Evolutionary conservation across 1,140 invertebrate species (phyloP), one percentile per base, ranked within the genome.

Genomic region (Daktulosphaira vitifoliae): DNA sequence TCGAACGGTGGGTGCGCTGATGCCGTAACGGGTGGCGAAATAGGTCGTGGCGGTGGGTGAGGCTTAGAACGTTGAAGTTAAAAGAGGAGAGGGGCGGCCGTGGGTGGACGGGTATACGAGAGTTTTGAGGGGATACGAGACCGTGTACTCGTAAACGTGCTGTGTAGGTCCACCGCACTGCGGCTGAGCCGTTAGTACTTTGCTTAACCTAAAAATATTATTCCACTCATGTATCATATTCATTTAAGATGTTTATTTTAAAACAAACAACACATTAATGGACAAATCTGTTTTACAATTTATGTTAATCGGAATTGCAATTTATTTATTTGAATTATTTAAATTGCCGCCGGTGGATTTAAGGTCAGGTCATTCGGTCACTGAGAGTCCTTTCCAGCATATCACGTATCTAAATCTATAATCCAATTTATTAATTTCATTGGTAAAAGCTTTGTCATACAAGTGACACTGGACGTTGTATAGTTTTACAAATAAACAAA

Each of bases 1-100:
- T 59, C 54, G 54, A 59, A 59, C 54, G 54, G 23, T 54, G 52
- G 18, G 56, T 16, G 56, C 56, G 56, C 56, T 33, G 26, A 25
- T 29, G 42, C 51, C 39, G 18, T n/a, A 59, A 48, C 42, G 56
- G 42, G 42, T 22, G 56, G 56, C 25, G 18, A 62, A 62, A 62
- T 62, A 62, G 56, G 56, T 62, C 56, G 54, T 8, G 15, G 42
- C 25, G 42, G 16, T 22, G 29, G 53, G 7, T 39, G 42, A 33
- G 18, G 29, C 29, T 5, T 33, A 33, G 29, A 33, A 33, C 29
- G 29, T 33, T 5, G 29, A n/a, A 5, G 11, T 33, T 33, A 33
- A 11, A 5, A 33, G 29, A 33, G 29, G 5, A 11, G 39, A 3
- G 9, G 29, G n/a, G 16, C 29, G 29, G 29, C n/a, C 5, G 29